Evolutionary conservation across 2,797 vertebrate species (phyloP).

Genomic region (Setipinna tenuifilis): DNA sequence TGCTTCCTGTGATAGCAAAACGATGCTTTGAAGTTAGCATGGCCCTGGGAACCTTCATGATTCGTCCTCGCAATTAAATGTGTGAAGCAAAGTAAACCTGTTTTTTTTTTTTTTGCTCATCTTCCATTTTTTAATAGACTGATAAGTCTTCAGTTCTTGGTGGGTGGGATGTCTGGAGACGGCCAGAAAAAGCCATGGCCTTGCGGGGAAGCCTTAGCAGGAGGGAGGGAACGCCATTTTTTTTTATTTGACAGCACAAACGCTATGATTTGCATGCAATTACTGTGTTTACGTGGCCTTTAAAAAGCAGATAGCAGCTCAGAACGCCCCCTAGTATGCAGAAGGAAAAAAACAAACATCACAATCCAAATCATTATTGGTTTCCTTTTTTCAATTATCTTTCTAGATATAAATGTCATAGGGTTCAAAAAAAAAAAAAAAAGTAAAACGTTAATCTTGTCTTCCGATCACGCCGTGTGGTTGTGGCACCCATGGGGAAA

Average conservation of each 20-base stretch:
- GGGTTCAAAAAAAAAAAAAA: neutral
- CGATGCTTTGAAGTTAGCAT: neutral
- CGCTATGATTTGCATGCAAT: slow-evolving; percentile 12
- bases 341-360: slow-evolving; percentile 1
- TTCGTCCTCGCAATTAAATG: neutral
- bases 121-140: neutral
- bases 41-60: neutral
- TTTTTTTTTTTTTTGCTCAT: neutral
- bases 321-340: neutral
- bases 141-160: neutral
- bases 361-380: slow-evolving; percentile 4
- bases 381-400: neutral
- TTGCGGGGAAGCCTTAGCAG: neutral
- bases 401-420: slow-evolving; percentile 6
- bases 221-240: neutral
- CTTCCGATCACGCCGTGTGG: neutral
- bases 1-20: neutral
- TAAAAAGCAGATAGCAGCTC: slow-evolving; percentile 10
- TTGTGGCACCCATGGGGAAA: neutral
- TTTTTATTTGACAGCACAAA: neutral
- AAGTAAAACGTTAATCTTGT: neutral
- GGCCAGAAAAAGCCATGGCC: neutral
- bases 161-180: neutral
- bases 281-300: slow-evolving; percentile 14
- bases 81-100: neutral